These are phyloP conservation scores for Corythornis leucogaster DNA, from an alignment of 2,797 vertebrate genomes.

Conservation along the genomic window DNA sequence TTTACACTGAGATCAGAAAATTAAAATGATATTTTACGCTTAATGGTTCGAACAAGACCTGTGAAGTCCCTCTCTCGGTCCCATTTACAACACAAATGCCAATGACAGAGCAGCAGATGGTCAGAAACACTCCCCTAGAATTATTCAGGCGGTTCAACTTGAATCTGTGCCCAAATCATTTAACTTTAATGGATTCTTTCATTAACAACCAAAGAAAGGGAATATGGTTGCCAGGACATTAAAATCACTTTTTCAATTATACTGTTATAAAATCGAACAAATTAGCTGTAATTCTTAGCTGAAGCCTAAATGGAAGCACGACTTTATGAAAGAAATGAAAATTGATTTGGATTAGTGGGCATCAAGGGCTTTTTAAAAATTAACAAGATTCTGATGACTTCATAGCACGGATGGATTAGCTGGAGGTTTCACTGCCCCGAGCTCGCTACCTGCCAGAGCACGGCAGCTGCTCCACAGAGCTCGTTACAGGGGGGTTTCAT, in stretches of 20 bases:
- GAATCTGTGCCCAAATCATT: slow-evolving; percentile 72
- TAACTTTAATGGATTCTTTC: slow-evolving; percentile 76
- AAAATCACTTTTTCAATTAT: slow-evolving; percentile 71
- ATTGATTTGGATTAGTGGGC: slow-evolving; percentile 73
- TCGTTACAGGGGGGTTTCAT: slow-evolving; percentile 23
- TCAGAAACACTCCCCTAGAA: slow-evolving; percentile 63
- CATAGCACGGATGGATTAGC: slow-evolving; percentile 58
- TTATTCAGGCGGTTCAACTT: slow-evolving; percentile 68
- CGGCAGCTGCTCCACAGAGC: slow-evolving; percentile 28
- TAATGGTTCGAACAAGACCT: slow-evolving; percentile 34
- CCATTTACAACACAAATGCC: slow-evolving; percentile 48
- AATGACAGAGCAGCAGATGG: slow-evolving; percentile 65
- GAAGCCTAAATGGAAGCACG: slow-evolving; percentile 49
- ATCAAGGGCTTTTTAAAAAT: slow-evolving; percentile 74
- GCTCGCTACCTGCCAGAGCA: slow-evolving; percentile 41
- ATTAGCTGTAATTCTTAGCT: slow-evolving; percentile 71
- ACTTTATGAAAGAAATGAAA: slow-evolving; percentile 73
- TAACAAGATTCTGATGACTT: slow-evolving; percentile 71
- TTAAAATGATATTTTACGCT: slow-evolving; percentile 54
- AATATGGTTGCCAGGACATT: slow-evolving; percentile 73
- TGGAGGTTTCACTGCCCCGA: slow-evolving; percentile 14
- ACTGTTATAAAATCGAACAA: slow-evolving; percentile 75
- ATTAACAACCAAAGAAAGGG: slow-evolving; percentile 74
- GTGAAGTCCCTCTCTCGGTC: slow-evolving; percentile 7
- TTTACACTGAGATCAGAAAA: slow-evolving; percentile 44